phyloP scores from a whole-genome alignment of 2,888 invertebrate species.

The Mesoligia furuncula region DNA sequence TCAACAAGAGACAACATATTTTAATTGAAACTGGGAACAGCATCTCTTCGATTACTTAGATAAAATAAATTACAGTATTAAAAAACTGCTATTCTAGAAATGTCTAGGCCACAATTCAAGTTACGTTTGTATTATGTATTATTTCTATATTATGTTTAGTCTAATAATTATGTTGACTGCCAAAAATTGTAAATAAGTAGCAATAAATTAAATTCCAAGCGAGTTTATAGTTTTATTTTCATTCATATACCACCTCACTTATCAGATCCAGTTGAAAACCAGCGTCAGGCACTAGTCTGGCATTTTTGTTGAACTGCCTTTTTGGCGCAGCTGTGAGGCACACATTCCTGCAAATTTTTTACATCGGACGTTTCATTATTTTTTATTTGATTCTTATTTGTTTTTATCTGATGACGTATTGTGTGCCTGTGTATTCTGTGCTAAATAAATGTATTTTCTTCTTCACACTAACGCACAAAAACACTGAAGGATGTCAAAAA shows the following conservation, averaged over 20 bases:
- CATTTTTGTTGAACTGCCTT: not conserved
- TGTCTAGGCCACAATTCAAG: not conserved
- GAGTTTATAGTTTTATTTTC: constrained; percentile 13
- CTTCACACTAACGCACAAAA: not conserved
- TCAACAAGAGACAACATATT: not conserved
- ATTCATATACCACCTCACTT: too few relatives aligned
- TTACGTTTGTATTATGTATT: constrained; percentile 7
- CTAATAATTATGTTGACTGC: constrained; percentile 46
- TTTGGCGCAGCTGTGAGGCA: too few relatives aligned
- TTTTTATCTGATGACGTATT: not conserved
- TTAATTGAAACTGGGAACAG: not conserved
- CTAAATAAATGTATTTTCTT: not conserved
- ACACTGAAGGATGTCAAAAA: constrained; percentile 35
- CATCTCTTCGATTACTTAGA: not conserved
- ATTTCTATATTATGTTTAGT: constrained; percentile 15
- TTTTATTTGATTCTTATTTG: too few relatives aligned
- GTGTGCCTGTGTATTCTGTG: not conserved
- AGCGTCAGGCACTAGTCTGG: not conserved
- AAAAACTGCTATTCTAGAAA: not conserved
- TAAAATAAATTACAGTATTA: constrained; percentile 24
- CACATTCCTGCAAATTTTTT: not conserved
- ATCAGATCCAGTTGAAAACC: too few relatives aligned
- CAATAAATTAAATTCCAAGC: constrained; percentile 36
- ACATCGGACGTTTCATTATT: not conserved
- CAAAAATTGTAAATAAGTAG: constrained; percentile 64